These are phyloP conservation scores for Gallinago nigripennis DNA, from an alignment of 2,797 vertebrate species.

Conservation along the genomic window DNA sequence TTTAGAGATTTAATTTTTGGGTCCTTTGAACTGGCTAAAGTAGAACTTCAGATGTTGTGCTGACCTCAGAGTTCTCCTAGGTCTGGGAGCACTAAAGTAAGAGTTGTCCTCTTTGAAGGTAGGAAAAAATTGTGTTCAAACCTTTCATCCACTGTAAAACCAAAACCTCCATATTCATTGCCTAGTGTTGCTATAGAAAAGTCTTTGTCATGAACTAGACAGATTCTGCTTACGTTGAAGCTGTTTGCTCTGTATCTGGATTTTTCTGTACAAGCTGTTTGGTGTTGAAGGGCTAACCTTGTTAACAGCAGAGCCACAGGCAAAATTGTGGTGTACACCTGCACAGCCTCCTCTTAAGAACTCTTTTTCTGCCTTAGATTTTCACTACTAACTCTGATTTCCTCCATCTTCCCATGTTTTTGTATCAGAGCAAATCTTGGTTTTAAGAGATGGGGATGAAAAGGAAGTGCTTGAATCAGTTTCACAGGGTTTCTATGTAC, in stretches of 20 bases:
- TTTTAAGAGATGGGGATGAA: background rate
- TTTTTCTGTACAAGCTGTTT: background rate
- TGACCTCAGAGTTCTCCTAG: background rate
- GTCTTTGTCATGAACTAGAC: background rate
- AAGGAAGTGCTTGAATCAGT: background rate
- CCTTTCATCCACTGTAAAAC: background rate
- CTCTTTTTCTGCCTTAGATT: background rate
- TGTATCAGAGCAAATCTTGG: background rate
- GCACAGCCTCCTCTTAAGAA: background rate
- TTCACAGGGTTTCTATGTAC: background rate
- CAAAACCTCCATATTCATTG: background rate
- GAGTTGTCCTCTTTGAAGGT: background rate
- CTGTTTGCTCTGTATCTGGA: background rate
- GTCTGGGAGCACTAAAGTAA: background rate
- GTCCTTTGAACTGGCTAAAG: background rate
- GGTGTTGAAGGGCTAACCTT: background rate
- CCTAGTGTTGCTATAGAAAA: background rate
- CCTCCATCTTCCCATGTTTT: background rate
- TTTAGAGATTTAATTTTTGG: background rate
- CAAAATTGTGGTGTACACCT: background rate
- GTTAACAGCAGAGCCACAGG: background rate
- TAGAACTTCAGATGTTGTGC: background rate
- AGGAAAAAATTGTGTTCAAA: background rate
- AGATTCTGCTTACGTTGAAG: background rate
- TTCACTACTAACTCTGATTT: background rate